Conservation (phyloP, 2,888 invertebrate species). For the Spicauda simplicius region DNA sequence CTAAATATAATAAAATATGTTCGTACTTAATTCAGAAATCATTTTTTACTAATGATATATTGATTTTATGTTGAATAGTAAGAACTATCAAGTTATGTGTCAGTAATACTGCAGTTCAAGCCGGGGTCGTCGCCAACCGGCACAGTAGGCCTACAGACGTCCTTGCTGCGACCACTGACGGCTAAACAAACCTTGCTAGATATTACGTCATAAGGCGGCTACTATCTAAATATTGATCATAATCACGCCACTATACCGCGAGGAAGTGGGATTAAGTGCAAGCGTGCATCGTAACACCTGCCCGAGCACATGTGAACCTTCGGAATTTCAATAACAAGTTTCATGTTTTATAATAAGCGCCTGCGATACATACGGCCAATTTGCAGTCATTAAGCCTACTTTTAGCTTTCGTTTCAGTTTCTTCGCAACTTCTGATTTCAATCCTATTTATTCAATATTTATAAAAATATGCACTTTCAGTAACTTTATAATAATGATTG, state of each 20-base stretch:
- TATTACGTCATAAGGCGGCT: conserved; percentile 70
- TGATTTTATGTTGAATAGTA: background rate
- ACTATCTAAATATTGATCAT: conserved; percentile 76
- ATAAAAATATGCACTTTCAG: background rate
- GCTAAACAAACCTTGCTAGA: conserved; percentile 55
- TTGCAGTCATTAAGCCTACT: background rate
- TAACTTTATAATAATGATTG: too few relatives aligned
- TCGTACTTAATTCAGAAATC: too few relatives aligned
- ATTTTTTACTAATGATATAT: too few relatives aligned
- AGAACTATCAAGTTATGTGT: background rate
- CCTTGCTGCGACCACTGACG: conserved; percentile 57
- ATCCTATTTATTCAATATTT: background rate
- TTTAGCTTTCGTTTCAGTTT: conserved; percentile 1
- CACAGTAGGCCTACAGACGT: conserved; percentile 50
- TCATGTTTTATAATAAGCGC: conserved; percentile 38
- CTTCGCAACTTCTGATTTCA: background rate
- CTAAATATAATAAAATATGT: too few relatives aligned
- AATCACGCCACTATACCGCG: conserved; percentile 67
- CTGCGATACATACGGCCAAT: background rate
- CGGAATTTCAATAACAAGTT: conserved; percentile 31
- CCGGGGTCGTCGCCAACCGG: conserved; percentile 54
- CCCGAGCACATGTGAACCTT: conserved; percentile 40
- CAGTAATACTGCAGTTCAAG: conserved; percentile 43
- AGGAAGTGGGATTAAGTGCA: conserved; percentile 59
- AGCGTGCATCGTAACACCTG: conserved; percentile 63